Evolutionary conservation across 1,140 invertebrate genomes (phyloP), one percentile per base, ranked within the genome.

Genomic region (Drosophila sproati): DNA sequence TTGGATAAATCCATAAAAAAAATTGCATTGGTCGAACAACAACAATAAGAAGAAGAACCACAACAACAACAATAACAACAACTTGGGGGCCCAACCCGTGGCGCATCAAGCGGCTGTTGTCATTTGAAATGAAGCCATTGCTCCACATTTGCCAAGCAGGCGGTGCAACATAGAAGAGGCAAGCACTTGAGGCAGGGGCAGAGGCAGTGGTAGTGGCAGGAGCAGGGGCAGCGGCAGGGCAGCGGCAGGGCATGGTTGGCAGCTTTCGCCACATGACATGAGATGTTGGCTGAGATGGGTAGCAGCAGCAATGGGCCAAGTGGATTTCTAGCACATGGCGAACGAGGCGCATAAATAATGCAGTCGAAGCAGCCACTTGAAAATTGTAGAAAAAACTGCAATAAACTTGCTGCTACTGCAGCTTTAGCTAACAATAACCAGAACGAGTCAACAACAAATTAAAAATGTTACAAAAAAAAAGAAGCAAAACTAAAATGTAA

Each of bases 71-170:
- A 57, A 34, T 3, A 32, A 29, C 37, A 29, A 50, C 51, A 47
- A 71, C 68, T 63, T 64, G 60, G 43, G 52, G 20, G 55, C 56
- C 69, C 80, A 69, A 88, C 83, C 82, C 82, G 82, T 66, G 56
- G 82, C 50, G 76, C 82, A 70, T 73, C 82, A 83, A 72, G 68
- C 80, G 77, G 66, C 83, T 78, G 82, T 77, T 87, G 83, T 89
- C 83, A 88, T 80, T 87, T 67, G 80, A 72, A 87, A 87, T 87
- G 80, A 87, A 87, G 83, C 73, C 83, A 77, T 87, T 87, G 83
- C 83, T 87, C 83, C 83, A 87, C 77, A 80, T 83, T 20, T 45
- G 68, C 64, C 41, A 51, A 43, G 50, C 39, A 29, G 35, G 32
- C 20, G 52, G 12, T 20, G 20, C 20, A 20, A 20, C 20, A 20